phyloP scores from a whole-genome alignment of 2,797 vertebrate genomes.

The Buceros bicornis region DNA sequence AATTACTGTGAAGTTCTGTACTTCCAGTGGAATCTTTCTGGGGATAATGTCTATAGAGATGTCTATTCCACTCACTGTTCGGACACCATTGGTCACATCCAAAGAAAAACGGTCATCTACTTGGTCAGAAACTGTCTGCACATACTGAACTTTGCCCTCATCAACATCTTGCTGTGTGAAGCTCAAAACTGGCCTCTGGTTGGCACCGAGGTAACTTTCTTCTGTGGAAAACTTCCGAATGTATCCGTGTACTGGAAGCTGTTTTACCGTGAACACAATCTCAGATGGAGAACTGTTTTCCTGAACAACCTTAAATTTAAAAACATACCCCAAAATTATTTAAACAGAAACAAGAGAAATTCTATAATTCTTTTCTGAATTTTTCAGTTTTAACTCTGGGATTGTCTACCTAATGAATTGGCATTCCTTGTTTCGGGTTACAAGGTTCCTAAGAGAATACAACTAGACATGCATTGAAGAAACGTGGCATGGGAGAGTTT shows the following conservation, averaged over 20 bases:
- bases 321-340: conserved; percentile 16
- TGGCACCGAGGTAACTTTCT: conserved; percentile 75
- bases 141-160: conserved; percentile 86
- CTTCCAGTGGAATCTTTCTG: conserved; percentile 84
- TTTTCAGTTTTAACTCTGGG: background rate
- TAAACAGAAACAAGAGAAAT: background rate
- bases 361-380: background rate
- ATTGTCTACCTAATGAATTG: background rate
- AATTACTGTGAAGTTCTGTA: conserved; percentile 87
- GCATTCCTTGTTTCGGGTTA: background rate
- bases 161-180: conserved; percentile 90
- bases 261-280: conserved; percentile 84
- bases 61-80: conserved; percentile 79
- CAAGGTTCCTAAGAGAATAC: background rate
- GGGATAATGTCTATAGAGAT: conserved; percentile 88
- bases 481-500: background rate
- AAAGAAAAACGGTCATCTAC: conserved; percentile 83
- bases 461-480: background rate
- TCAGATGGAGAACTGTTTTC: conserved; percentile 88
- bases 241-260: conserved; percentile 84
- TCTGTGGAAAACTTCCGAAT: conserved; percentile 82
- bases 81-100: conserved; percentile 86
- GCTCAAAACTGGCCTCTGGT: conserved; percentile 78
- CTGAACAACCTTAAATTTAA: conserved; percentile 84
- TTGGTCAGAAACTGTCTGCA: conserved; percentile 82